Evolutionary conservation across 2,113 vertebrate species (phyloP).

Genomic region (Salvelinus alpinus): DNA sequence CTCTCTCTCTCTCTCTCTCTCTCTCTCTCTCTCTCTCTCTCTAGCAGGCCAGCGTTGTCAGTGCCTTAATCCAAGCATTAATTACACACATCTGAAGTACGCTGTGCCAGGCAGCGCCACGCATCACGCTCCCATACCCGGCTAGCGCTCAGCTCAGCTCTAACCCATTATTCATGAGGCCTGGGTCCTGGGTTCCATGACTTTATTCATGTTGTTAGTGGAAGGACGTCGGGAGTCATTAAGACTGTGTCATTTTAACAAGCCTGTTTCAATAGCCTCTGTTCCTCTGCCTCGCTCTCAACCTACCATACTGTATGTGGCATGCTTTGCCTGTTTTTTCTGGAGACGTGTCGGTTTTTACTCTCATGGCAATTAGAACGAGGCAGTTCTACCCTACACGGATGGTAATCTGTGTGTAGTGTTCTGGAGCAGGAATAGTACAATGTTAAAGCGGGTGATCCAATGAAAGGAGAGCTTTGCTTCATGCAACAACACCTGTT

Average conservation of each 20-base stretch:
- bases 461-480: neutral
- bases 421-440: neutral
- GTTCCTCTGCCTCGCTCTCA: neutral
- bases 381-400: conserved; percentile 1
- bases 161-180: conserved; percentile 58
- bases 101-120: neutral
- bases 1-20: neutral
- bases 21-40: too few species aligned
- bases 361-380: too few species aligned
- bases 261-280: conserved; percentile 45
- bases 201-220: conserved; percentile 64
- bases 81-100: conserved; percentile 56
- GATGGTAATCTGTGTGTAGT: neutral
- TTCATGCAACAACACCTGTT: neutral
- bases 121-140: conserved; percentile 18
- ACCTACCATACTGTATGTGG: too few species aligned
- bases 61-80: conserved; percentile 55
- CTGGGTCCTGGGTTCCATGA: conserved; percentile 45
- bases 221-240: conserved; percentile 65
- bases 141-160: neutral
- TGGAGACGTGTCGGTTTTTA: too few species aligned
- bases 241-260: conserved; percentile 43
- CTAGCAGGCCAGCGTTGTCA: conserved; percentile 14
- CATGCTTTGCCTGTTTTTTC: too few species aligned
- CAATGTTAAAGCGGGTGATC: neutral